These are phyloP conservation scores for Metridium senile DNA, from an alignment of 92 coral and sea anemone genomes.

Conservation along the genomic window DNA sequence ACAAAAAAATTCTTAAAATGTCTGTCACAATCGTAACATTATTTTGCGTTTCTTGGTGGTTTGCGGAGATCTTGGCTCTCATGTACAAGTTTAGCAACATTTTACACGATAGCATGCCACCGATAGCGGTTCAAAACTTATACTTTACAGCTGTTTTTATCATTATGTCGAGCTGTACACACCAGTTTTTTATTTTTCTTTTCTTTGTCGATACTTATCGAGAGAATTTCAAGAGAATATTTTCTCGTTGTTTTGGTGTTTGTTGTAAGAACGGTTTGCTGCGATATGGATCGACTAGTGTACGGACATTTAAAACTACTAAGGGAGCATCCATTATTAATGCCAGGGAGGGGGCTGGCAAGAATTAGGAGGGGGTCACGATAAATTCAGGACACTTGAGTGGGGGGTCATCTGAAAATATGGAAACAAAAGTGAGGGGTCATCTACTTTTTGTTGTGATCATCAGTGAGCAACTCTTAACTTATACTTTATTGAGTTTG, in stretches of 20 bases:
- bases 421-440: too few relatives aligned
- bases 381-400: too few relatives aligned
- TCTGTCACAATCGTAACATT: constrained; percentile 1
- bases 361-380: too few relatives aligned
- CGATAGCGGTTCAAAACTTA: neutral
- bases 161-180: constrained; percentile 1
- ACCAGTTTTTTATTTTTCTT: constrained; percentile 15
- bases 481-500: too few relatives aligned
- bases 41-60: constrained; percentile 4
- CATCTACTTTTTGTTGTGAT: too few relatives aligned
- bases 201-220: constrained; percentile 20
- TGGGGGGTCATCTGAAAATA: too few relatives aligned
- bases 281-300: too few relatives aligned
- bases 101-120: neutral
- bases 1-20: constrained; percentile 11
- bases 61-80: neutral
- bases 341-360: too few relatives aligned
- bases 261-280: neutral
- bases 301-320: too few relatives aligned
- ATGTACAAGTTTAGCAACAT: constrained; percentile 7
- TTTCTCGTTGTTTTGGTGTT: neutral
- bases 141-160: constrained; percentile 1
- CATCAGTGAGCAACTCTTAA: too few relatives aligned
- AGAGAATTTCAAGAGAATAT: constrained; percentile 10
- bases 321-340: too few relatives aligned